Evolutionary conservation across 2,113 vertebrate species (phyloP).

Genomic region (Epinephelus fuscoguttatus): DNA sequence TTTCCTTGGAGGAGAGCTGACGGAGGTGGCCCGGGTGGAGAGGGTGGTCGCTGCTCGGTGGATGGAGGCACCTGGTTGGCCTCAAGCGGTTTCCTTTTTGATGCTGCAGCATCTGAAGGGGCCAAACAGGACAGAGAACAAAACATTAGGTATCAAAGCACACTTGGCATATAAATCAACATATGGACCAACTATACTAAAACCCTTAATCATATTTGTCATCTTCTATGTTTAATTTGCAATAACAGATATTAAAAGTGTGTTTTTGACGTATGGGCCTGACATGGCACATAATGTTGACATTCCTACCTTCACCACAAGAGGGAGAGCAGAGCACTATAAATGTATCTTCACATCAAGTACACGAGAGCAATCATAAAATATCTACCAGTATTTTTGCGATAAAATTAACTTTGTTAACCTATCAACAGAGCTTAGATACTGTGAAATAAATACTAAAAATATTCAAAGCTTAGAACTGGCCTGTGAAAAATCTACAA

Average conservation of each 20-base stretch:
- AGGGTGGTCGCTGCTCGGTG: conserved; percentile 91
- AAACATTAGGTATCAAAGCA: background rate
- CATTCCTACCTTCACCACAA: conserved; percentile 67
- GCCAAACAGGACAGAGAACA: conserved; percentile 36
- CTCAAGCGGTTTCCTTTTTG: conserved; percentile 64
- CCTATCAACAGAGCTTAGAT: background rate
- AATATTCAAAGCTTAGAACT: background rate
- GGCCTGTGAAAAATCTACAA: background rate
- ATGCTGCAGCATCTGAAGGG: conserved; percentile 64
- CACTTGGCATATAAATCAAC: background rate
- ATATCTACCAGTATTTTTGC: background rate
- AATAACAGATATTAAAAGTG: background rate
- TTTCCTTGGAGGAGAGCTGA: conserved; percentile 74
- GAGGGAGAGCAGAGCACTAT: conserved; percentile 50
- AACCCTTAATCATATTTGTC: background rate
- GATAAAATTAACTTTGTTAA: background rate
- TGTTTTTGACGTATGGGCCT: background rate
- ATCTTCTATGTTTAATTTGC: background rate
- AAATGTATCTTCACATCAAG: conserved; percentile 3
- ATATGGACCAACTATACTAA: background rate
- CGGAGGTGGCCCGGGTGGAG: conserved; percentile 82
- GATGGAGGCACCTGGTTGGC: conserved; percentile 83
- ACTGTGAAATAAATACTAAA: background rate
- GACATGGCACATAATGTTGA: background rate
- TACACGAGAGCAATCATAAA: background rate